These are phyloP conservation scores for Cheiracanthium punctorium DNA, from an alignment of 2,888 invertebrate species.

Conservation along the genomic window DNA sequence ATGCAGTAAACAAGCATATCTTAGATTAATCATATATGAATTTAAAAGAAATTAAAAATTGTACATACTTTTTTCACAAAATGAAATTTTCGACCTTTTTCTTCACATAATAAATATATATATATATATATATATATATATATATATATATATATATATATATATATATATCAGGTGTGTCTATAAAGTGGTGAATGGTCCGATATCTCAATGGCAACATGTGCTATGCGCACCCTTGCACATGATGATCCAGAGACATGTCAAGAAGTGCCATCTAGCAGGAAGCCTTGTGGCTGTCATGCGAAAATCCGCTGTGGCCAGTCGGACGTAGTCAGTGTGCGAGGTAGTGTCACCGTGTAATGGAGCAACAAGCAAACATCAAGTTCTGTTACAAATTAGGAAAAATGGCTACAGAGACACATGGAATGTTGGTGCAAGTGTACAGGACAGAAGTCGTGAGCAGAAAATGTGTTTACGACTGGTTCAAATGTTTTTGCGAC, in stretches of 20 bases:
- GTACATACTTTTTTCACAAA: too few species aligned
- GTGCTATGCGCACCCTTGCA: not conserved
- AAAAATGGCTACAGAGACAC: constrained; percentile 19
- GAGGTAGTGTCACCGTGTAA: not conserved
- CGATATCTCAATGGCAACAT: too few species aligned
- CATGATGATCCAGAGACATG: not conserved
- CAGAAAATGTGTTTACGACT: constrained; percentile 3
- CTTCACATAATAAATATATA: too few species aligned
- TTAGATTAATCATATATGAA: too few species aligned
- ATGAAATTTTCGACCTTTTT: too few species aligned
- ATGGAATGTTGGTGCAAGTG: constrained; percentile 38
- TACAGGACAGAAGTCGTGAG: constrained; percentile 14
- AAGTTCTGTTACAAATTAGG: not conserved
- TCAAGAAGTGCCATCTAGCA: not conserved
- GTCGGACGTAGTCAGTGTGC: not conserved
- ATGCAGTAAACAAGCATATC: too few species aligned
- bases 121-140: too few species aligned
- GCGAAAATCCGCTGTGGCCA: not conserved
- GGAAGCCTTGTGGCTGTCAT: not conserved
- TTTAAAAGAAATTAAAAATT: too few species aligned
- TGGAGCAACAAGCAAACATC: not conserved
- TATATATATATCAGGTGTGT: too few species aligned
- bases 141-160: too few species aligned
- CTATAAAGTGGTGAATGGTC: too few species aligned
- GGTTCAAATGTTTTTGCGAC: constrained; percentile 11